Evolutionary conservation across 1,140 invertebrate species (phyloP).

Genomic region (Drosophila setifemur): DNA sequence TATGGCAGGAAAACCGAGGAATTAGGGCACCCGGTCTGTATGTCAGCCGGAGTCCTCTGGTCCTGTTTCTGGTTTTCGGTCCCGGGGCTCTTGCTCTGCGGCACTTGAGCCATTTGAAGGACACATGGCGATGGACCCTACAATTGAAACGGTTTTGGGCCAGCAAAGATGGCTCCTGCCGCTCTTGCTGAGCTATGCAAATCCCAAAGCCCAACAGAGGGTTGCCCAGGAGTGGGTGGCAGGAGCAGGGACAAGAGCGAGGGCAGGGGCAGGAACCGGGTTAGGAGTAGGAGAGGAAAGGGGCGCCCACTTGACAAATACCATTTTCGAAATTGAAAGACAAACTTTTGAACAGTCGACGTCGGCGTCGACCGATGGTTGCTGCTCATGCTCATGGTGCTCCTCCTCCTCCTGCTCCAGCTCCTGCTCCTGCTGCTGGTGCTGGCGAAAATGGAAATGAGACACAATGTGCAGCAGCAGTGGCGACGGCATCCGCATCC

Average conservation of each 20-base stretch:
- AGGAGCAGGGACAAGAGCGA: neutral
- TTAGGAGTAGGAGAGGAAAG: neutral
- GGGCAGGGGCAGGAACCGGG: neutral
- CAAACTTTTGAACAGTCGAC: constrained; percentile 81
- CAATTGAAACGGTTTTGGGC: constrained; percentile 26
- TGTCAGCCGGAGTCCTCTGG: constrained; percentile 37
- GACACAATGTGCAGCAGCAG: constrained; percentile 74
- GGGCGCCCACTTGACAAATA: constrained; percentile 79
- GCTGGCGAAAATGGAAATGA: constrained; percentile 74
- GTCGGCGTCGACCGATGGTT: constrained; percentile 32
- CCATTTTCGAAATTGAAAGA: constrained; percentile 82
- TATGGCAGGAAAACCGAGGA: constrained; percentile 30
- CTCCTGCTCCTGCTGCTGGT: constrained; percentile 7
- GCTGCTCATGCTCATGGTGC: constrained; percentile 10
- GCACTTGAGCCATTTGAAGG: constrained; percentile 71
- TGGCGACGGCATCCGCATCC: constrained; percentile 57
- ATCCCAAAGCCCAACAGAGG: constrained; percentile 66
- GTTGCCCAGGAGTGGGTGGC: neutral
- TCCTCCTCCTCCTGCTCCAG: constrained; percentile 39
- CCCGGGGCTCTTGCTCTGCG: constrained; percentile 47
- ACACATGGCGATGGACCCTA: constrained; percentile 73
- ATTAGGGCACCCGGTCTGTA: constrained; percentile 71
- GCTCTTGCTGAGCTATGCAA: constrained; percentile 75
- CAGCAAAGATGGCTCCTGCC: constrained; percentile 4
- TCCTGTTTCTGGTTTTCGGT: constrained; percentile 7